Percentiles rank a stretch among this genome's conserved stretches.
Conservation (phyloP, 2,113 vertebrate species). For the Diglossa brunneiventris region DNA sequence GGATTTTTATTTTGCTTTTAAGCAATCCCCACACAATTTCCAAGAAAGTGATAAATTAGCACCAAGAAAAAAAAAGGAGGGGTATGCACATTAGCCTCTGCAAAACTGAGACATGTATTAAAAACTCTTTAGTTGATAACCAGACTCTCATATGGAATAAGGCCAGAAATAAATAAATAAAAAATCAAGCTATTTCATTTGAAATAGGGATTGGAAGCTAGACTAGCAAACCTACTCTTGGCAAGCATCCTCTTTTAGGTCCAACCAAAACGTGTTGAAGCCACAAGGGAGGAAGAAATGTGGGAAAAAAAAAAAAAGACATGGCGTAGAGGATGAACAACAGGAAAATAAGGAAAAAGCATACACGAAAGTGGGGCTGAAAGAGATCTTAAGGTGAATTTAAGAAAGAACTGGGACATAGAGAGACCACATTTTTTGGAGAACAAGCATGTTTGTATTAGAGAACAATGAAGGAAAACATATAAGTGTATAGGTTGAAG, state of each 20-base stretch:
- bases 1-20: background rate
- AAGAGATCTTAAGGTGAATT: background rate
- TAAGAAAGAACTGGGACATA: background rate
- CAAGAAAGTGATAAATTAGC: background rate
- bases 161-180: background rate
- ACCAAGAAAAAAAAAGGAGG: accelerated
- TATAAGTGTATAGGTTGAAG: accelerated
- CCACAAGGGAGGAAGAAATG: background rate
- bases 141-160: background rate
- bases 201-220: background rate
- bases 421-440: background rate
- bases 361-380: background rate
- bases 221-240: background rate
- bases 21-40: background rate
- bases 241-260: background rate
- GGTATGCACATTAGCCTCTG: background rate
- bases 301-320: accelerated
- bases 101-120: background rate
- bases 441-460: background rate
- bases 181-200: background rate
- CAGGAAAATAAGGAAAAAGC: background rate
- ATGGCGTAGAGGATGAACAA: background rate
- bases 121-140: background rate
- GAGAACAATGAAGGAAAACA: background rate
- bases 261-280: background rate